Evolutionary conservation across 2,113 vertebrate genomes (phyloP), one percentile per base, ranked within the genome.

Genomic region (Mystacornis crossleyi): DNA sequence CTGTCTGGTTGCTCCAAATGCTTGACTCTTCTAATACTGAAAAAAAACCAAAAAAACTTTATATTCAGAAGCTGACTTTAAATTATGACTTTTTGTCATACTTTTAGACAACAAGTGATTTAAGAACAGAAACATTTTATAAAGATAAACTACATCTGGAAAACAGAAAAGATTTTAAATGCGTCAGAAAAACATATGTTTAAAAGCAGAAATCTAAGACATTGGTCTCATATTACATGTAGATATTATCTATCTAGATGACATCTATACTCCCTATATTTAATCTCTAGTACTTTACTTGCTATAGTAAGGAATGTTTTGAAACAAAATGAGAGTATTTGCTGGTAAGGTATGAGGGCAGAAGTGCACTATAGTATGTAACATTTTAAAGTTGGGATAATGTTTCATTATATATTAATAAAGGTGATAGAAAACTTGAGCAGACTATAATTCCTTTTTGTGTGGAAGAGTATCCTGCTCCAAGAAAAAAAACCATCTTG

Each of bases 351-450:
- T 45, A n/a, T 13, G 14, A 14, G 3, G 19, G 4, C 2, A 0
- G 5, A 3, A 61, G 58, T 1, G 0, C 3, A 40, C 12, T 33
- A 3, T 18, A 15, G 2, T 58, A 15, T 29, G 13, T 11, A 65
- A 53, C 4, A 18, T 50, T 71, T 86, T n/a, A 57, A 87, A 92
- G 47, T 9, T 18, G 53, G 21, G 4, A 60, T 74, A 73, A 42
- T 15, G 12, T 21, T 90, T 86, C 3, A 20, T 57, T 26, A 43
- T n/a, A 5, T 81, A 25, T 36, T 60, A 34, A 53, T 57, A 90
- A 66, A 71, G 2, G 23, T 66, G 8, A 47, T 12, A 42, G 26
- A 78, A 18, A 40, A 34, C 10, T 65, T 81, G 36, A 14, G 36
- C 8, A 60, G 31, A 58, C 29, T 85, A 11, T 33, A 45, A 36